A percentile compares a stretch with the other conserved stretches of the same genome.
These are phyloP conservation scores for Endomychus coccineus DNA, from an alignment of 2,888 invertebrate species.

Conservation along the genomic window DNA sequence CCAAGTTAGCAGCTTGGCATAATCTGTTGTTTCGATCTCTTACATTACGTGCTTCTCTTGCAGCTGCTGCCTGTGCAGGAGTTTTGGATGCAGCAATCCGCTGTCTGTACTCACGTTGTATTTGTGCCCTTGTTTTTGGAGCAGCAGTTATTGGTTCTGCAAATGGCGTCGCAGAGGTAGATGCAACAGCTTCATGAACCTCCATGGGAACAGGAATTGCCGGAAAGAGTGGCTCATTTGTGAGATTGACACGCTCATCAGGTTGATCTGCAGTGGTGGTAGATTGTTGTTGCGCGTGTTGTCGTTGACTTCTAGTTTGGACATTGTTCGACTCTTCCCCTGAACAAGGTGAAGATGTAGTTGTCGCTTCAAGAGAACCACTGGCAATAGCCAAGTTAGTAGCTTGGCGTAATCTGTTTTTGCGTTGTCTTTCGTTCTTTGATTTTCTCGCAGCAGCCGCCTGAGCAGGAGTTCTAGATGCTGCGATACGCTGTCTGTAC, in stretches of 20 bases:
- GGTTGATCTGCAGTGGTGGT: background rate
- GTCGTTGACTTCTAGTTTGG: background rate
- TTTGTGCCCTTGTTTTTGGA: constrained; percentile 4
- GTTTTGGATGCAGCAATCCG: constrained; percentile 6
- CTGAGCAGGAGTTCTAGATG: constrained; percentile 4
- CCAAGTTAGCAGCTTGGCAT: constrained; percentile 7
- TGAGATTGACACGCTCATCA: no score
- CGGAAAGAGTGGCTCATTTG: no score
- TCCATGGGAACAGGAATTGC: no score
- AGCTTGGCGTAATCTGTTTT: constrained; percentile 6
- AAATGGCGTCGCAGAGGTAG: constrained; percentile 4
- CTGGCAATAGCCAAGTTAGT: constrained; percentile 5
- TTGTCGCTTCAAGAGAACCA: constrained; percentile 3
- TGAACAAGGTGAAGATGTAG: constrained; percentile 1
- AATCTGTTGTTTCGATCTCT: constrained; percentile 5
- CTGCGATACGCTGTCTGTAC: no score
- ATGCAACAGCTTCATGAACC: constrained; percentile 3
- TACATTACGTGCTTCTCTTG: background rate
- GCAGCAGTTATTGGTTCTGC: constrained; percentile 2
- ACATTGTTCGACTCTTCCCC: constrained; percentile 2
- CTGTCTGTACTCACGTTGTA: constrained; percentile 7
- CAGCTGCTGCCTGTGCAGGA: constrained; percentile 4
- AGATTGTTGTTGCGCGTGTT: background rate
- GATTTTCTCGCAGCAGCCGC: constrained; percentile 5
- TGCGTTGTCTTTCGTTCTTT: background rate